Conservation (phyloP, 2,113 vertebrate genomes). For the Antigone vipio region DNA sequence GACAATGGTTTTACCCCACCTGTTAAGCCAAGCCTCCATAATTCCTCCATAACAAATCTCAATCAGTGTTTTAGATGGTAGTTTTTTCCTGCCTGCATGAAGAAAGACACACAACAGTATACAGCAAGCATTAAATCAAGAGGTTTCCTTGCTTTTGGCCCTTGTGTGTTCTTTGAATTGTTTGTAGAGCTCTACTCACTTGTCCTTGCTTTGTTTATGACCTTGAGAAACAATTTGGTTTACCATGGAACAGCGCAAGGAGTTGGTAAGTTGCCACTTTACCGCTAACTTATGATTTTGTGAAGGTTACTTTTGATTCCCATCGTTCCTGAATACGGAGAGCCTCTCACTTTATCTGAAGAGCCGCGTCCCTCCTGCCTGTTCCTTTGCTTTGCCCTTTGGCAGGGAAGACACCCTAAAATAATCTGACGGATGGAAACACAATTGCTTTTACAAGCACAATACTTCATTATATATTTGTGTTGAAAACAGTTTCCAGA, state of each 20-base stretch:
- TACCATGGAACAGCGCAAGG: not conserved
- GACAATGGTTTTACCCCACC: not conserved
- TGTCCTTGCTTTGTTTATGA: not conserved
- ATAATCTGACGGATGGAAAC: conserved; percentile 51
- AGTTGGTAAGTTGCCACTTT: not conserved
- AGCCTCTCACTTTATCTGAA: not conserved
- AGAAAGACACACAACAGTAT: not conserved
- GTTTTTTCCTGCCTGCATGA: not conserved
- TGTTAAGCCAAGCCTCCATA: not conserved
- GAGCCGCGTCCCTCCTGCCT: not conserved
- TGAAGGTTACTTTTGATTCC: not conserved
- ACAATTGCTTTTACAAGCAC: conserved; percentile 68
- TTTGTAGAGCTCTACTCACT: not conserved
- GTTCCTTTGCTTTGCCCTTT: conserved; percentile 12
- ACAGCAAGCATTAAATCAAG: not conserved
- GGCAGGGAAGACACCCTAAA: conserved; percentile 9
- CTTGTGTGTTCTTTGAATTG: not conserved
- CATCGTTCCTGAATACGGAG: not conserved
- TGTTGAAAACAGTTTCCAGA: conserved; percentile 73
- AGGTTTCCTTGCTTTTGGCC: not conserved
- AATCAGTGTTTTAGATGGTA: not conserved
- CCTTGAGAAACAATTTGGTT: not conserved
- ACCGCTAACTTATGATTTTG: not conserved
- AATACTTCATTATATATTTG: conserved; percentile 67
- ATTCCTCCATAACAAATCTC: not conserved